Conservation (phyloP, 2,888 invertebrate species). For the Vannuccia rotundouncinata region DNA sequence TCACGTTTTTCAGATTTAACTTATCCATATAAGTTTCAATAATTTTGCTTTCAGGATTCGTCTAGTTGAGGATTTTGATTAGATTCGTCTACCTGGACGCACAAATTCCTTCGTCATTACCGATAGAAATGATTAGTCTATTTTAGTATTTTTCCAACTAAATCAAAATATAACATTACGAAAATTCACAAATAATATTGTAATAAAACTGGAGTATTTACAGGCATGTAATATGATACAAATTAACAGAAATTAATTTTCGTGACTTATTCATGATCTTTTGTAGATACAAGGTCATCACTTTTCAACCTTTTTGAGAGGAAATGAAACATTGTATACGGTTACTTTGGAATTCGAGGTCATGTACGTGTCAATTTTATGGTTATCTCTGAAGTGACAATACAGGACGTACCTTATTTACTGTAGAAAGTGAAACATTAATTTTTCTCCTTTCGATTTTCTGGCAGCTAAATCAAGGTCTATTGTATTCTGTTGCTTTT, state of each 20-base stretch:
- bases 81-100: not conserved
- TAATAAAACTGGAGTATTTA: conserved; percentile 9
- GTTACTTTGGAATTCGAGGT: no score
- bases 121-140: not conserved
- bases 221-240: not conserved
- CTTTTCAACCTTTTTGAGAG: no score
- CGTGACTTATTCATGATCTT: not conserved
- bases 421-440: no score
- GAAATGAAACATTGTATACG: no score
- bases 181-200: not conserved
- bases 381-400: no score
- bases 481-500: no score
- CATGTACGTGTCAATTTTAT: no score
- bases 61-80: not conserved
- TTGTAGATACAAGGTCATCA: no score
- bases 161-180: not conserved
- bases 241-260: not conserved
- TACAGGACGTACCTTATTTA: no score
- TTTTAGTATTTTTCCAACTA: not conserved
- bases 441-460: no score
- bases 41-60: not conserved
- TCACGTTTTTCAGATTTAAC: not conserved
- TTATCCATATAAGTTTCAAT: not conserved
- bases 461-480: no score
- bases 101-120: not conserved